Percentiles rank a stretch among this genome's conserved stretches.
These are phyloP conservation scores for Rambutsinella grinnellia DNA, from an alignment of 2,888 invertebrate genomes.

Conservation along the genomic window DNA sequence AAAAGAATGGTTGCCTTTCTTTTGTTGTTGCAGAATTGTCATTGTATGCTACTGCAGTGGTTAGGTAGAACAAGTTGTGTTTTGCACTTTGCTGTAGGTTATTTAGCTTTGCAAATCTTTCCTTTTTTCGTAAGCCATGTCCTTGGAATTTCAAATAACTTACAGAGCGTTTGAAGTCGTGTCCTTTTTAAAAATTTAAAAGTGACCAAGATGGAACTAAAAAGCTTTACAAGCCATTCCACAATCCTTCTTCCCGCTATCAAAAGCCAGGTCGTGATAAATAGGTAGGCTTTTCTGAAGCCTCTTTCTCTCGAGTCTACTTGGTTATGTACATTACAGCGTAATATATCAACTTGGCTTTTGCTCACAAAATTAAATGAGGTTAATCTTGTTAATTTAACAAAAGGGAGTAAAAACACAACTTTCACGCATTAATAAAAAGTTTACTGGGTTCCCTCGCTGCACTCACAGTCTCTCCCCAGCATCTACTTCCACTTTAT, in stretches of 20 bases:
- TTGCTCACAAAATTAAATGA: constrained; percentile 37
- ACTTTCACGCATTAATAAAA: constrained; percentile 40
- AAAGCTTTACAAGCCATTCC: not conserved
- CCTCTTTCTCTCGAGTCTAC: not conserved
- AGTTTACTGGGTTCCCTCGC: not conserved
- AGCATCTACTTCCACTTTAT: not conserved
- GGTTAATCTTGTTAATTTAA: constrained; percentile 46
- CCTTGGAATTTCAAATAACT: too few relatives aligned
- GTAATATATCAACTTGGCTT: not conserved
- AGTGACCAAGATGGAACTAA: not conserved
- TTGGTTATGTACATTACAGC: too few relatives aligned
- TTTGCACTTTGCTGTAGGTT: too few relatives aligned
- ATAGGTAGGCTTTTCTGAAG: not conserved
- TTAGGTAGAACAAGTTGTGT: too few relatives aligned
- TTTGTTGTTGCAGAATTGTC: too few relatives aligned
- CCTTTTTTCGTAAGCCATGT: too few relatives aligned
- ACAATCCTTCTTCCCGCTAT: not conserved
- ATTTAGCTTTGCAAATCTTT: too few relatives aligned
- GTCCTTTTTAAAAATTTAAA: not conserved
- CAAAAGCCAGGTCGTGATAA: not conserved
- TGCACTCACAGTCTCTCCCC: constrained; percentile 4
- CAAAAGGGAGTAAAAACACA: constrained; percentile 42
- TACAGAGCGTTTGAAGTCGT: too few relatives aligned
- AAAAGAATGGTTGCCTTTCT: too few relatives aligned
- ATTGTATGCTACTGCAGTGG: too few relatives aligned